Base-by-base conservation (phyloP, 2,797 vertebrate species). In the Crenuchus spilurus region DNA sequence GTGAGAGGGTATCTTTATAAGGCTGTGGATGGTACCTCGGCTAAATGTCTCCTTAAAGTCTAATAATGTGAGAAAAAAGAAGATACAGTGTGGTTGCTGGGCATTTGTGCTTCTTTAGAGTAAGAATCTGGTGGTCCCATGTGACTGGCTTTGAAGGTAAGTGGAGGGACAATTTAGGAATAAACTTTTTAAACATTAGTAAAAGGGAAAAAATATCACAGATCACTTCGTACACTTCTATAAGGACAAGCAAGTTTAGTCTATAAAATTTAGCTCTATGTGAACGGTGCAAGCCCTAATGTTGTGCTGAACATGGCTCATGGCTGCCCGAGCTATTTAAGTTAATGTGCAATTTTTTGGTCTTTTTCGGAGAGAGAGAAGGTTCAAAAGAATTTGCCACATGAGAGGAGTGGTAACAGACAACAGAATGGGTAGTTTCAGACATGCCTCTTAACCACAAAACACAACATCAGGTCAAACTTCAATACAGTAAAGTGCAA, bases 401-500 rank as follows among this genome's bases (percentile, higher is more conserved):
- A n/a, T 11, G 39, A 58, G 24, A 44, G 33, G 42, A 62, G n/a
- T 61, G 20, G 11, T 67, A 46, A 60, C 41, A 72, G 65, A 73
- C 18, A 77, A 69, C 35, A 60, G 51, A 71, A 71, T 62, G 70
- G 62, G 58, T 61, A 5, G 41, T 68, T 61, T 80, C 66, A 52
- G 73, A 78, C 80, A 83, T 83, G 80, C 70, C 72, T 33, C 76
- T 54, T 44, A 70, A 65, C 67, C 75, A 90, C 83, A 82, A 89
- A 81, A 85, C 84, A 89, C 84, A 89, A 85, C 83, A 80, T 72
- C 77, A 85, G 58, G 33, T 80, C 76, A 82, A 76, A 85, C 85
- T 78, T 84, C 80, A 75, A 81, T 87, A 80, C 70, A 80, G 73
- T 86, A 90, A 92, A 91, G 88, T 92, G 89, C 89, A 90, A 88